A percentile compares a stretch with the other conserved stretches of the same genome.
These are phyloP conservation scores for Onychorhynchus coronatus DNA, from an alignment of 2,113 vertebrate genomes.

Conservation along the genomic window DNA sequence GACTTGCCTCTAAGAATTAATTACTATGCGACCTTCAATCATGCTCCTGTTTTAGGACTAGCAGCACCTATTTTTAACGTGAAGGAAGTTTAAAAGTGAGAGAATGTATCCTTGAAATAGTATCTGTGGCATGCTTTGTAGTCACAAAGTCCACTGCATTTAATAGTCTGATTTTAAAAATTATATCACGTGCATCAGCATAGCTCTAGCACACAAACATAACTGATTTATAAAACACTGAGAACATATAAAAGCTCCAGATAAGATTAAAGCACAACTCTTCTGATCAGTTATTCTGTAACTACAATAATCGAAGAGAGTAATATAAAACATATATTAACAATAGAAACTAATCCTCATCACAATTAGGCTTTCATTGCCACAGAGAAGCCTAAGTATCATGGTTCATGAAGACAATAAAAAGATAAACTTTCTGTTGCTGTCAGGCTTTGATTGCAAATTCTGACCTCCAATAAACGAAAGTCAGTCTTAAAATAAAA, in stretches of 20 bases:
- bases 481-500: background rate
- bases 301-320: background rate
- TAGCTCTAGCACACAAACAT: background rate
- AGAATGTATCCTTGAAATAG: background rate
- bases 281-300: background rate
- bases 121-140: background rate
- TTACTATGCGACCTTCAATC: slow-evolving; percentile 49
- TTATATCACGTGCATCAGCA: background rate
- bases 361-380: background rate
- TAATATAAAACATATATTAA: background rate
- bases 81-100: background rate
- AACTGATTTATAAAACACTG: background rate
- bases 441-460: background rate
- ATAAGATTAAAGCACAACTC: background rate
- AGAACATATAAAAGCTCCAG: background rate
- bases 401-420: background rate
- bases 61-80: background rate
- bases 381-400: background rate
- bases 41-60: background rate
- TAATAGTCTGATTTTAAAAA: background rate
- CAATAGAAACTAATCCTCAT: background rate
- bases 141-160: too few relatives aligned
- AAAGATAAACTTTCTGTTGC: background rate
- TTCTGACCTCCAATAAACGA: background rate
- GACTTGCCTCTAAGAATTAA: slow-evolving; percentile 64